A percentile compares a stretch with the other conserved stretches of the same genome.
These are phyloP conservation scores for Globia sparganii DNA, from an alignment of 2,888 invertebrate species.

Conservation along the genomic window DNA sequence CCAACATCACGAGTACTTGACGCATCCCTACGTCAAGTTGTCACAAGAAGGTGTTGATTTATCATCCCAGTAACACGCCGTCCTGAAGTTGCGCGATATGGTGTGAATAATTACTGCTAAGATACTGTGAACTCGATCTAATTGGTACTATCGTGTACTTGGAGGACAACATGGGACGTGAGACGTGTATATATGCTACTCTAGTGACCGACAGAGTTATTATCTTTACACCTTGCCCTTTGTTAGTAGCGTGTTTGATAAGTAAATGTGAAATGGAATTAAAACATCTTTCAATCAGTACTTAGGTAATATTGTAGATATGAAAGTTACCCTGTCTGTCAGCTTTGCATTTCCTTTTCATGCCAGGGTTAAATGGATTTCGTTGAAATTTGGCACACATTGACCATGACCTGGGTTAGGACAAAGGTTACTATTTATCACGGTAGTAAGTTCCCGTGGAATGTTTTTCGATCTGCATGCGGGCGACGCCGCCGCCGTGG, in stretches of 20 bases:
- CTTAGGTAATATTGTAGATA: not conserved
- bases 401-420: not conserved
- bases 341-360: not conserved
- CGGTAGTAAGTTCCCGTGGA: not conserved
- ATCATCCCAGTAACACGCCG: constrained; percentile 21
- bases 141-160: constrained; percentile 22
- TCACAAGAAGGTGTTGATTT: constrained; percentile 32
- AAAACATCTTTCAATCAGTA: not conserved
- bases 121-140: constrained; percentile 35
- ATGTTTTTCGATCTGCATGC: not conserved
- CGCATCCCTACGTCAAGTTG: constrained; percentile 1
- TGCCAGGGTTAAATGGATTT: not conserved
- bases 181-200: constrained; percentile 7
- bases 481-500: no score
- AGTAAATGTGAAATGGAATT: not conserved
- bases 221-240: not conserved
- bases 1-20: not conserved
- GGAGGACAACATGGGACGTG: not conserved
- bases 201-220: constrained; percentile 9
- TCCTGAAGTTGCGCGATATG: constrained; percentile 29
- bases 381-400: not conserved
- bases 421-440: not conserved
- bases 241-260: constrained; percentile 4
- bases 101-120: constrained; percentile 48
- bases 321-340: no score